Base-by-base conservation (phyloP, 35 echinoderm and acorn worm genomes). In the Lytechinus variegatus region DNA sequence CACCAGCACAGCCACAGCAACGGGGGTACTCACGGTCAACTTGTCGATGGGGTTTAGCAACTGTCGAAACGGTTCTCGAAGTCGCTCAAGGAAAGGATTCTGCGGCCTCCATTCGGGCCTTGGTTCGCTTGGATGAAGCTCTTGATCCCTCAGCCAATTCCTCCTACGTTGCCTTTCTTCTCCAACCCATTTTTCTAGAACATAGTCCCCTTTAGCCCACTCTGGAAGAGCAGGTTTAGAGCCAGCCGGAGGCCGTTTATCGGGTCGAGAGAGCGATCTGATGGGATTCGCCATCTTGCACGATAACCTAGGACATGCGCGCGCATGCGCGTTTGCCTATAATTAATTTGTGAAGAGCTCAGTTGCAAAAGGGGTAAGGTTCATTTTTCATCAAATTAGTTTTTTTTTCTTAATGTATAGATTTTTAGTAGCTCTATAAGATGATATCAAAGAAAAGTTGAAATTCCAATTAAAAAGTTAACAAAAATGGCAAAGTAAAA, bases 131-230 rank as follows among this genome's bases (percentile, higher is more conserved):
- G 96, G 93, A 52, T 97, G 97, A 28, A 99, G 87, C 54, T 96
- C 95, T 92, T 99, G 98, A 95, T 99, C 98, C 11, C 95, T 95
- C 29, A 99, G 55, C 94, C 96, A 99, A 12, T 95, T 95, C 28
- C 98, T 95, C 92, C 98, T 96, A 56, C 98, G 94, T 79, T 52
- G 54, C 92, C 98, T 99, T 89, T 99, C 98, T 88, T 99, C 98
- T 61, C 95, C 94, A 21, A 99, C 93, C 98, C 98, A 99, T 93
- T 95, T 97, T 86, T 97, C 95, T 33, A 99, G 87, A 66, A 99
- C 98, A 94, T 99, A 96, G 89, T 99, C 98, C 91, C 95, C 94
- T 87, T 99, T 96, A 28, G 98, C 98, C 97, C 96, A 99, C 27
- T 19, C 66, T 19, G 98, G 98, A 28, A 97, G 61, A 96, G 96